phyloP scores from a whole-genome alignment of 2,113 vertebrate species.

The Brachypodius melanocephalos region DNA sequence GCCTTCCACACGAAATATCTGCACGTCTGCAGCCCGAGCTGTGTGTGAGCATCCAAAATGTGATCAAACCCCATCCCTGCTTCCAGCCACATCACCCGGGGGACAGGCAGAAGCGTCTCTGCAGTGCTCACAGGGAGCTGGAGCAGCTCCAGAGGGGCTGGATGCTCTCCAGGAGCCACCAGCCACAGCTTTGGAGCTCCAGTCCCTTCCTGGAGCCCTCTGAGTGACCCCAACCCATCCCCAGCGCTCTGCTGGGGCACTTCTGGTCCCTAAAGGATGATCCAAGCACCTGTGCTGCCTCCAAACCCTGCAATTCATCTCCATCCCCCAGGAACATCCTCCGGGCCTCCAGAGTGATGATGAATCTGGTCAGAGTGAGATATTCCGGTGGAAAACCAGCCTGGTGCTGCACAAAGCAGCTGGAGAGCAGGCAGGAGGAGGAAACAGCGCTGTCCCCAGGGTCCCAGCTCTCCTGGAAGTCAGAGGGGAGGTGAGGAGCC shows the following conservation, averaged over 20 bases:
- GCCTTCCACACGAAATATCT: background rate
- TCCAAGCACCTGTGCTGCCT: background rate
- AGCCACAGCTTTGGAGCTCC: background rate
- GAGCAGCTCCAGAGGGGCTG: fast-evolving
- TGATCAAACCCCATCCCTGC: background rate
- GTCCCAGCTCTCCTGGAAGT: background rate
- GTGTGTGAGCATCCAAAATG: background rate
- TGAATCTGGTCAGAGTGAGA: background rate
- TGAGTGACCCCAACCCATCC: background rate
- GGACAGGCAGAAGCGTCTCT: background rate
- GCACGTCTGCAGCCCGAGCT: background rate
- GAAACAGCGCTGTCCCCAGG: background rate
- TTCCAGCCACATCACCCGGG: background rate
- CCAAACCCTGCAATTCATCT: background rate
- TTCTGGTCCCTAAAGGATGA: background rate
- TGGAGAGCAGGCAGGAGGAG: background rate
- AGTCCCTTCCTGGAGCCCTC: background rate
- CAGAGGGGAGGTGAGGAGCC: background rate
- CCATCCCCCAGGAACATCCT: background rate
- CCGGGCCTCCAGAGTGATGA: fast-evolving
- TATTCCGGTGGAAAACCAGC: fast-evolving
- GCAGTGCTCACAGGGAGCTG: fast-evolving
- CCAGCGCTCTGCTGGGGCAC: background rate
- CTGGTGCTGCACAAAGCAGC: background rate
- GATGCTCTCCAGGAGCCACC: background rate